Conservation (phyloP, 2,888 invertebrate genomes). For the Liposcelis brunnea region DNA sequence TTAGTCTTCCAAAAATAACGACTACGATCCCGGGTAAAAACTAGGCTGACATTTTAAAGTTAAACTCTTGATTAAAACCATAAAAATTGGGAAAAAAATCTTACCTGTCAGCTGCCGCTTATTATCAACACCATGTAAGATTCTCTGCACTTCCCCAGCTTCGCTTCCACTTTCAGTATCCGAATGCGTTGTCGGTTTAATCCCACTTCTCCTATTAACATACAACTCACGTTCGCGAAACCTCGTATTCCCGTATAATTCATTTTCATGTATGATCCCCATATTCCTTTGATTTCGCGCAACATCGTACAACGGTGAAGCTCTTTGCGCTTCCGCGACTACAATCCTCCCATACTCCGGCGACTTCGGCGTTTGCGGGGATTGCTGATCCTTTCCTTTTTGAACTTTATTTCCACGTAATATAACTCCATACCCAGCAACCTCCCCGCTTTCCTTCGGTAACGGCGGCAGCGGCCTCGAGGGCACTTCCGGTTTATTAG, state of each 20-base stretch:
- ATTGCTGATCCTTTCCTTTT: no score
- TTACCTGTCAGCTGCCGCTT: background rate
- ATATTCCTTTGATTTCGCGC: no score
- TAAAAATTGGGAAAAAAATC: background rate
- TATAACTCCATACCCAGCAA: constrained; percentile 2
- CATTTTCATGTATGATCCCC: no score
- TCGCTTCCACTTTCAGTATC: constrained; percentile 57
- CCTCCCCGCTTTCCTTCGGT: constrained; percentile 18
- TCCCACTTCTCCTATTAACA: constrained; percentile 18
- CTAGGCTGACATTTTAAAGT: no score
- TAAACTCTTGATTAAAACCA: background rate
- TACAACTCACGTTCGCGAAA: constrained; percentile 14
- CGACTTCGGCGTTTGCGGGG: constrained; percentile 14
- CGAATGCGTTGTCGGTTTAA: constrained; percentile 14
- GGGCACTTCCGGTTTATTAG: constrained; percentile 11
- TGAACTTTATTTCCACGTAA: background rate
- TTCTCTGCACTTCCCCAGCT: constrained; percentile 50
- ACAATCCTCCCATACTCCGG: constrained; percentile 17
- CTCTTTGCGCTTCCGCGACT: constrained; percentile 15
- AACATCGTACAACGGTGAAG: no score
- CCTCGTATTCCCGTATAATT: constrained; percentile 10
- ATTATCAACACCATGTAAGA: constrained; percentile 23
- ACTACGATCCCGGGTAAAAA: no score
- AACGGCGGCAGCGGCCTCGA: constrained; percentile 24
- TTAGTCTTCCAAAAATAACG: no score